Base-by-base conservation (phyloP, 2,113 vertebrate species). In the Serilophus lunatus region DNA sequence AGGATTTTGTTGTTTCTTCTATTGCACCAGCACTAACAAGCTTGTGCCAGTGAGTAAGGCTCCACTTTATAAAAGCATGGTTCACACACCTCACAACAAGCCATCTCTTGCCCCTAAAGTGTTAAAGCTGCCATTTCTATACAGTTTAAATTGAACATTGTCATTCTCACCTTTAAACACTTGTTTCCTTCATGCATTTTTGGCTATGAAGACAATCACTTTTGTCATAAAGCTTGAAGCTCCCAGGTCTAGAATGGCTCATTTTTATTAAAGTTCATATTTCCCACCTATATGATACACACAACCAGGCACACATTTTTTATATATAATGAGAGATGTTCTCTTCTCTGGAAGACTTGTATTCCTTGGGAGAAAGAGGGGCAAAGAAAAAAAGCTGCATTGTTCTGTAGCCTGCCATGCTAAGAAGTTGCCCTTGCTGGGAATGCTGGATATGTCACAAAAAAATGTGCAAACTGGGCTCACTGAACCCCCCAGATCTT, bases 1-100 rank as follows among this genome's bases (percentile, higher is more conserved):
- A 69, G 66, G 88, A 96, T 91, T 96, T 88, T 97, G 72, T 92
- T 95, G 82, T 81, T 86, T 90, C 69, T 92, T 75, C 80, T 71
- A 3, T 5, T 71, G 60, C 61, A 86, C 72, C 36, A 72, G 72
- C 64, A 75, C 60, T 81, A 93, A 94, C 85, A 94, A 92, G 64
- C 61, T 64, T 81, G 76, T 95, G 51, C 49, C 68, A 68, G 69
- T 40, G 63, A 90, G 54, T 16, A 64, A 65, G 28, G 49, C 65
- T 95, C 60, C 40, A 29, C 10, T 24, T 56, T 2, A 2, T 51
- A 40, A 77, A 63, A 51, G 28, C 29, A 18, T 26, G 6, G 44
- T 74, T 90, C 76, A 79, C 47, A 60, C 47, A 90, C 51, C 76
- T 90, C 80, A 68, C 79, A 68, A 83, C 33, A 57, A 82, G 24